Evolutionary conservation across 2,888 invertebrate species (phyloP).

Genomic region (Lamproptera curius): DNA sequence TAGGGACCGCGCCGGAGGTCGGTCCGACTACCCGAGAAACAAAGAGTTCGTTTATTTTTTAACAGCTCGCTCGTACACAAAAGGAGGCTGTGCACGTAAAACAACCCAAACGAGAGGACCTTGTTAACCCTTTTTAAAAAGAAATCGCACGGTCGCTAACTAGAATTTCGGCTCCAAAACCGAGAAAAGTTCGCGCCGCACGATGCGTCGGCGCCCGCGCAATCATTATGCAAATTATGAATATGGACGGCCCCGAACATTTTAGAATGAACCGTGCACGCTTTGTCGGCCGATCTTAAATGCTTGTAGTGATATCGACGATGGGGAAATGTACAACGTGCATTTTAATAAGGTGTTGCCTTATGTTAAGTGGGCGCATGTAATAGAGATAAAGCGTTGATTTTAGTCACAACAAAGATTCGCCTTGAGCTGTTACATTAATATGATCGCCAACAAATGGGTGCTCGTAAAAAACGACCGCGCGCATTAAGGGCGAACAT

Average conservation of each 20-base stretch:
- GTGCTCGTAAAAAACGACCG: slow-evolving; percentile 76
- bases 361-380: no score
- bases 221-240: slow-evolving; percentile 71
- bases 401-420: slow-evolving; percentile 43
- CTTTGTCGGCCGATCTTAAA: no score
- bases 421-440: slow-evolving; percentile 15
- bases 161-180: slow-evolving; percentile 76
- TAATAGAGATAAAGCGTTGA: no score
- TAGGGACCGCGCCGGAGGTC: slow-evolving; percentile 76
- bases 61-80: slow-evolving; percentile 77
- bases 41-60: slow-evolving; percentile 78
- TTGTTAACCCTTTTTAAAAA: slow-evolving; percentile 77
- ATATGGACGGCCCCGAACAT: slow-evolving; percentile 25
- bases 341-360: no score
- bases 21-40: slow-evolving; percentile 76
- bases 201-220: slow-evolving; percentile 64
- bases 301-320: no score
- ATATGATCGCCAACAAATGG: slow-evolving; percentile 64
- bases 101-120: slow-evolving; percentile 72
- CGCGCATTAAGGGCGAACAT: slow-evolving; percentile 71
- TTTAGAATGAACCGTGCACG: slow-evolving; percentile 3
- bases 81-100: slow-evolving; percentile 74
- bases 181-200: slow-evolving; percentile 65
- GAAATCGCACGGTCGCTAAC: slow-evolving; percentile 74
- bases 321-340: no score